Evolutionary conservation across 2,888 invertebrate genomes (phyloP).

Genomic region (Calliscelio sp.): DNA sequence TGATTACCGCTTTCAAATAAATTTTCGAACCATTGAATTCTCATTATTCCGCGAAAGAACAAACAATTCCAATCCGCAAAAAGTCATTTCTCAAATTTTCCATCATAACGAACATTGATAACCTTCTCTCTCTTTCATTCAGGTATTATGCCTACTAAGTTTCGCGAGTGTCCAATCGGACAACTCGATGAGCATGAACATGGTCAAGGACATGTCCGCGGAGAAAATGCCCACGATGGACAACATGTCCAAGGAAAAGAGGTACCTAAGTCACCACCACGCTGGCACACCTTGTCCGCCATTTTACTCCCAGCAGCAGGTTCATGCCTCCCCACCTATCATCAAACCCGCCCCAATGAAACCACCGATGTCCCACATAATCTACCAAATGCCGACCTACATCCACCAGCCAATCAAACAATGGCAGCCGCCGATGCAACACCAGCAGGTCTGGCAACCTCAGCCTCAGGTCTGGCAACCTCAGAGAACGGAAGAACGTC

Average conservation of each 20-base stretch:
- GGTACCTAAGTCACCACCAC: slow-evolving; percentile 77
- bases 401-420: slow-evolving; percentile 31
- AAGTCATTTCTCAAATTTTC: background rate
- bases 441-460: slow-evolving; percentile 38
- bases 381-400: slow-evolving; percentile 46
- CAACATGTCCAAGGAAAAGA: slow-evolving; percentile 78
- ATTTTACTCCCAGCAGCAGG: slow-evolving; percentile 74
- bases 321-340: slow-evolving; percentile 74
- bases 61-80: background rate
- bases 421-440: slow-evolving; percentile 40
- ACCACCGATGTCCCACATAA: slow-evolving; percentile 8
- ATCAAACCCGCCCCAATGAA: slow-evolving; percentile 75
- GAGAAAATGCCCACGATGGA: slow-evolving; percentile 72
- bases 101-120: too few relatives aligned
- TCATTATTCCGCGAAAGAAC: background rate
- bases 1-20: too few relatives aligned
- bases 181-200: slow-evolving; percentile 72
- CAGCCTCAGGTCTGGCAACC: slow-evolving; percentile 46
- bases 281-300: slow-evolving; percentile 80
- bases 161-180: slow-evolving; percentile 80
- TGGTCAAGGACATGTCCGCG: slow-evolving; percentile 66
- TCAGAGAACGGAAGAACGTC: too few relatives aligned
- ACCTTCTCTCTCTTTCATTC: too few relatives aligned
- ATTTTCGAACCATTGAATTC: background rate
- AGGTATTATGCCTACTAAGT: slow-evolving; percentile 82